Percentiles rank a stretch among this genome's conserved stretches.
phyloP scores from a whole-genome alignment of 1,140 invertebrate genomes.

The Mamestra configurata region DNA sequence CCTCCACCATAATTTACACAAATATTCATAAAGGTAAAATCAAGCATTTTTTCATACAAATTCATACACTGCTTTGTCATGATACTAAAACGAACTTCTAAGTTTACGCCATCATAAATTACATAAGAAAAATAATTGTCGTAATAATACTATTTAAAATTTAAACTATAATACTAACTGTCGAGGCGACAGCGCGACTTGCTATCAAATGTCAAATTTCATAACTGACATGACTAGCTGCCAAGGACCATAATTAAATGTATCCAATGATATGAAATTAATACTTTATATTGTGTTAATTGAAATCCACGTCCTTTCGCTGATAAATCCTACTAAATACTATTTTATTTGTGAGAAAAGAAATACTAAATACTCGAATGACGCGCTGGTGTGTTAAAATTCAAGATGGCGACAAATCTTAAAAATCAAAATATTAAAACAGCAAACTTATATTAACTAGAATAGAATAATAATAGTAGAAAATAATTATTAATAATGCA shows the following conservation, averaged over 20 bases:
- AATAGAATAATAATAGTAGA: conserved; percentile 50
- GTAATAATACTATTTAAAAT: conserved; percentile 74
- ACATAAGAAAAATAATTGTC: conserved; percentile 77
- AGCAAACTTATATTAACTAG: conserved; percentile 53
- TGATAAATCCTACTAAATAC: conserved; percentile 25
- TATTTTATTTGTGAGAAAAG: conserved; percentile 20
- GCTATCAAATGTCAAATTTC: conserved; percentile 76
- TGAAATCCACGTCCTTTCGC: conserved; percentile 30
- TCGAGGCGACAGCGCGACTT: conserved; percentile 68
- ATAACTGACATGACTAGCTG: conserved; percentile 81
- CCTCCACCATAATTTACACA: conserved; percentile 75
- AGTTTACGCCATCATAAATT: conserved; percentile 84
- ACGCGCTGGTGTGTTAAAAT: conserved; percentile 42
- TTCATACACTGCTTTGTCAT: conserved; percentile 84
- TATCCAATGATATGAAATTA: conserved; percentile 57
- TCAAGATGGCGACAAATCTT: conserved; percentile 46
- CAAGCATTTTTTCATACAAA: conserved; percentile 68
- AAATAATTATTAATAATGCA: conserved; percentile 63
- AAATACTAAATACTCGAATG: conserved; percentile 32
- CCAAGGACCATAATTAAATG: conserved; percentile 58
- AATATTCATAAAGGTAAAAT: conserved; percentile 61
- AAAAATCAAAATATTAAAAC: conserved; percentile 49
- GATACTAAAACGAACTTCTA: conserved; percentile 83
- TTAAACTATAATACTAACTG: conserved; percentile 85
- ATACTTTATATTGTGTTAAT: conserved; percentile 45